These are phyloP conservation scores for Liposcelis brunnea DNA, from an alignment of 2,888 invertebrate species.

Conservation along the genomic window DNA sequence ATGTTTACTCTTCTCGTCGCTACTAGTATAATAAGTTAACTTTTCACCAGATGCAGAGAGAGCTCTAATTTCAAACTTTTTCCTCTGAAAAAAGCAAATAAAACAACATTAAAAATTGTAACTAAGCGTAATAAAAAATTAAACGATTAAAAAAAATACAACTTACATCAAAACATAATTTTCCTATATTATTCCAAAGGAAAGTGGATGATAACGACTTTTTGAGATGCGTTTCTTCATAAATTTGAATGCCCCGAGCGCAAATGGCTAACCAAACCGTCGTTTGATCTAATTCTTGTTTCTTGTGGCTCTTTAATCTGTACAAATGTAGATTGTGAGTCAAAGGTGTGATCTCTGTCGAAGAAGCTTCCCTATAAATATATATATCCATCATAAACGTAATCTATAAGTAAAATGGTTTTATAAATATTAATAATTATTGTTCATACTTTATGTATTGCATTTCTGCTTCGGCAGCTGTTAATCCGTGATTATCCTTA, in stretches of 20 bases:
- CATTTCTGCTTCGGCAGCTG: constrained; percentile 63
- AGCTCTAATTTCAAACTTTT: constrained; percentile 91
- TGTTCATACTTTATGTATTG: constrained; percentile 46
- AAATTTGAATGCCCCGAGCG: constrained; percentile 78
- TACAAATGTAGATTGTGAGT: constrained; percentile 73
- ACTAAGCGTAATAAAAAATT: background rate
- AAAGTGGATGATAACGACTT: constrained; percentile 56
- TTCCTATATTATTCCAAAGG: constrained; percentile 90
- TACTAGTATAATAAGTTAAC: constrained; percentile 75
- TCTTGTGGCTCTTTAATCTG: constrained; percentile 55
- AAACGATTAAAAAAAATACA: background rate
- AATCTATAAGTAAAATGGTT: no score
- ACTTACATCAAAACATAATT: constrained; percentile 74
- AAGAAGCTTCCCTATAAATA: constrained; percentile 22
- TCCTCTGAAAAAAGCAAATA: constrained; percentile 37
- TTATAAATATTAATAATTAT: constrained; percentile 7
- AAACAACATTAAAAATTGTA: no score
- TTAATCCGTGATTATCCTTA: constrained; percentile 60
- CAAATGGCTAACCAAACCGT: constrained; percentile 76
- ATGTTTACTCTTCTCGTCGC: constrained; percentile 87
- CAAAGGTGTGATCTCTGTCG: constrained; percentile 28
- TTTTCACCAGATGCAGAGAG: constrained; percentile 54
- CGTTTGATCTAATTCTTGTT: constrained; percentile 47
- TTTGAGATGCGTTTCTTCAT: constrained; percentile 35
- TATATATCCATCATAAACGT: no score